Conservation (phyloP, 1,140 invertebrate species). For the Bombus vancouverensis region DNA sequence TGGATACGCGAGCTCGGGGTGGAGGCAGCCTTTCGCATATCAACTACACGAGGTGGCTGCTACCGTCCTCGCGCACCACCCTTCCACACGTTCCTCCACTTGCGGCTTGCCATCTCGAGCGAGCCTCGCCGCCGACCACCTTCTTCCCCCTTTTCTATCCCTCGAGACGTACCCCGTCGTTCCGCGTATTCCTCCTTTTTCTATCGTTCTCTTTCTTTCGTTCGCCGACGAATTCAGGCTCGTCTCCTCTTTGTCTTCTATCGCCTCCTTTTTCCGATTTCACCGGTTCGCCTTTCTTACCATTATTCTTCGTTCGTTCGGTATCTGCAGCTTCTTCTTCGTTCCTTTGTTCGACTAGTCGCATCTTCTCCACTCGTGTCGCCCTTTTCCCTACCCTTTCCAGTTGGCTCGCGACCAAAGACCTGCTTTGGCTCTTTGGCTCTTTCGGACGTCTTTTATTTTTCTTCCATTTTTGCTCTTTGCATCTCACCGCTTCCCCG, state of each 20-base stretch:
- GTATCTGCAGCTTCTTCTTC: neutral
- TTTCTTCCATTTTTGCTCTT: neutral
- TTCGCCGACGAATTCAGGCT: neutral
- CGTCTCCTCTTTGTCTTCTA: neutral
- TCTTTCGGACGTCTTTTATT: neutral
- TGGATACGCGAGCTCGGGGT: slow-evolving; percentile 75
- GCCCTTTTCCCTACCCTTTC: neutral
- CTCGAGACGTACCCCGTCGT: neutral
- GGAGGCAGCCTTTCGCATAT: slow-evolving; percentile 74
- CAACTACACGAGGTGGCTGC: slow-evolving; percentile 61
- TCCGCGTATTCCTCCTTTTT: neutral
- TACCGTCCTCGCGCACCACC: neutral
- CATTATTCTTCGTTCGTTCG: slow-evolving; percentile 23
- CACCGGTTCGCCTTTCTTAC: neutral
- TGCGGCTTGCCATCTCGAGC: slow-evolving; percentile 42
- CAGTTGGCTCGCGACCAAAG: neutral
- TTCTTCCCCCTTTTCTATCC: neutral
- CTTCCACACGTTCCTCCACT: slow-evolving; percentile 53
- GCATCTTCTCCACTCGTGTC: neutral
- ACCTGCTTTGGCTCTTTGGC: neutral
- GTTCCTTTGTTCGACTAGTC: neutral
- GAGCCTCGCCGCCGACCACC: neutral
- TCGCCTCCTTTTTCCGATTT: neutral
- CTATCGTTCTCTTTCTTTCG: neutral
- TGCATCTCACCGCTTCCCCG: neutral